Base-by-base conservation (phyloP, 2,797 vertebrate species). In the Catostomus latipinnis region DNA sequence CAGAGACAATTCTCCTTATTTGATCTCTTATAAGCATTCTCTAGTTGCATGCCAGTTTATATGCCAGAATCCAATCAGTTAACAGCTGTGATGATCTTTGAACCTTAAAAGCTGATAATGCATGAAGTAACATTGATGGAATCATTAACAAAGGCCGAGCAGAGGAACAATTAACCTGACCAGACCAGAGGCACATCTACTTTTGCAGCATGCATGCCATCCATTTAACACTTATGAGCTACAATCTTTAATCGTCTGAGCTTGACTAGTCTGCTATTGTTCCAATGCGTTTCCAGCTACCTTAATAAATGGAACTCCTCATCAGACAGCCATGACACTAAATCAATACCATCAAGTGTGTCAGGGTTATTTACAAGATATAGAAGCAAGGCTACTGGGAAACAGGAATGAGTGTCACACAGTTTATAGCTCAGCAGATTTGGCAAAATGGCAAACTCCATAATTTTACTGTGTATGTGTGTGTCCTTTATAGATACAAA, bases 241-340 rank as follows among this genome's bases (percentile, higher is more conserved):
- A 34, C 10, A 52, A 5, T 6, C 8, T 53, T 13, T 74, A 48
- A 63, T 22, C 8, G 1, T 4, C 9, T 48, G 7, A 66, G 6
- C 16, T 10, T 58, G 8, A 48, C 56, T 46, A 13, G 22, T 60
- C 16, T 65, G 10, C 14, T 48, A 46, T 62, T 65, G 49, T 71
- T 18, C 34, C 74, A 83, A 57, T 54, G 14, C n/a, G 50, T 81
- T 81, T 69, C 84, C 74, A 43, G 6, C 6, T 6, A 50, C 52
- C 68, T 62, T 83, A 80, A 87, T 78, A 68, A 84, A 84, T 18
- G 12, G 76, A 78, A 83, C 75, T 84, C 83, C 74, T 62, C 56
- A 71, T 81, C 75, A 71, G 0, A 13, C 46, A 22, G 70, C 13
- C 0, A 53, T 49, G 48, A 56, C 76, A 68, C 16, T 16, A 0